Percentiles rank a stretch among this genome's conserved stretches.
Conservation (phyloP, 2,888 invertebrate genomes). For the Parapristionchus giblindavisi region DNA sequence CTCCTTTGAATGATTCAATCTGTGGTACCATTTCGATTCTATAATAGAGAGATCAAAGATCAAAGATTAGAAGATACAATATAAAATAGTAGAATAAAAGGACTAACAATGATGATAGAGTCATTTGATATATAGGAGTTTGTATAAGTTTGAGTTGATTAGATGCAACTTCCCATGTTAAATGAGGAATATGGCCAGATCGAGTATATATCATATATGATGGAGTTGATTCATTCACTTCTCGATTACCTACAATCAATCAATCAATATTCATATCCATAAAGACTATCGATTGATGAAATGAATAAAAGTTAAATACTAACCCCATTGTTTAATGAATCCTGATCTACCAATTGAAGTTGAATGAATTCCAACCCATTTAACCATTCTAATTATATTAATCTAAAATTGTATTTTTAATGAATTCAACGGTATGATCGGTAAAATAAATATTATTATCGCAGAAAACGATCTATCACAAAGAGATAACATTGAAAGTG, state of each 20-base stretch:
- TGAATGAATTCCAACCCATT: constrained; percentile 51
- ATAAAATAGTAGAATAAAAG: neutral
- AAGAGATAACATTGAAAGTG: too few species aligned
- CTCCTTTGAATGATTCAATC: constrained; percentile 23
- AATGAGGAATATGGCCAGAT: constrained; percentile 64
- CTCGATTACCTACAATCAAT: neutral
- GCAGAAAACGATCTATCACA: too few species aligned
- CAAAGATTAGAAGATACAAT: neutral
- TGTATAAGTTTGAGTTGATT: constrained; percentile 52
- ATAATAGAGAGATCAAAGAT: neutral
- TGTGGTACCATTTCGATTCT: constrained; percentile 31
- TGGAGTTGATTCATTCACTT: constrained; percentile 52
- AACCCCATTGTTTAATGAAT: constrained; percentile 48
- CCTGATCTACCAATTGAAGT: constrained; percentile 50
- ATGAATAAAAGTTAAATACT: neutral
- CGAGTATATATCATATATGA: constrained; percentile 62
- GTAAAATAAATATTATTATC: neutral
- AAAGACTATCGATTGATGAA: neutral
- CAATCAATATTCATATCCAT: neutral
- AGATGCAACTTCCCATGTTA: constrained; percentile 60
- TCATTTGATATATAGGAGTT: constrained; percentile 59
- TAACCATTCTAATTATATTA: constrained; percentile 53
- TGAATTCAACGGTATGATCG: neutral
- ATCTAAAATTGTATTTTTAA: neutral
- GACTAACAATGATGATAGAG: constrained; percentile 51